Base-by-base conservation (phyloP, 92 coral and sea anemone species). In the Porites rus region DNA sequence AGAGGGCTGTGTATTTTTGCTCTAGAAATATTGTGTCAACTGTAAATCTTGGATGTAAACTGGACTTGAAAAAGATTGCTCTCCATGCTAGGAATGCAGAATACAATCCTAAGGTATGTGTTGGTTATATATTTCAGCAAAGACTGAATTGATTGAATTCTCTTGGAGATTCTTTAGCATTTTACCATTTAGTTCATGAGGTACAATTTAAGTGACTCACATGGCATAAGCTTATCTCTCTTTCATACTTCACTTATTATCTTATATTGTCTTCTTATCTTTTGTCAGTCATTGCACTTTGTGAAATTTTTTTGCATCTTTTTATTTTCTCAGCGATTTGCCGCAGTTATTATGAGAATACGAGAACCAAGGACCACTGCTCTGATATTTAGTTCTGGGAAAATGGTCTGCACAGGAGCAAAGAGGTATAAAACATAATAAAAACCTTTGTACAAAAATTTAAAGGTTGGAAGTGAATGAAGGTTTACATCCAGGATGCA, bases 361-460 rank as follows among this genome's bases (percentile, higher is more conserved):
- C 79, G 99, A 22, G 99, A 93, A 68, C 99, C 99, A 74, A 92
- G 99, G 82, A 97, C 99, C 1, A 97, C 99, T 22, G 99, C 99
- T 43, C 85, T 97, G 65, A 97, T 97, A 83, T 97, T 97, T 79
- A 97, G 99, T 78, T 97, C 99, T 60, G 99, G 99, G 12, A 97
- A 97, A 83, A 97, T 97, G 99, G 99, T 97, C 63, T 97, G 99
- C 91, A 97, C 99, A 16, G 99, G 99, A 17, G 99, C 99, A 22
- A 97, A 97, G 66, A 97, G 99, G 99, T 96, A 72, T 16, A 54
- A 25, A 25, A 25, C 43, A 7, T 71, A n/a, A 22, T 8, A 22
- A 38, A 18, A 53, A 71, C 43, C 43, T 43, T 38, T 0, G 6
- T 38, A 38, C 46, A 4, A 38, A 38, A 38, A 4, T 38, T 4